phyloP scores from a whole-genome alignment of 2,113 vertebrate genomes.

The Calyptomena viridis region DNA sequence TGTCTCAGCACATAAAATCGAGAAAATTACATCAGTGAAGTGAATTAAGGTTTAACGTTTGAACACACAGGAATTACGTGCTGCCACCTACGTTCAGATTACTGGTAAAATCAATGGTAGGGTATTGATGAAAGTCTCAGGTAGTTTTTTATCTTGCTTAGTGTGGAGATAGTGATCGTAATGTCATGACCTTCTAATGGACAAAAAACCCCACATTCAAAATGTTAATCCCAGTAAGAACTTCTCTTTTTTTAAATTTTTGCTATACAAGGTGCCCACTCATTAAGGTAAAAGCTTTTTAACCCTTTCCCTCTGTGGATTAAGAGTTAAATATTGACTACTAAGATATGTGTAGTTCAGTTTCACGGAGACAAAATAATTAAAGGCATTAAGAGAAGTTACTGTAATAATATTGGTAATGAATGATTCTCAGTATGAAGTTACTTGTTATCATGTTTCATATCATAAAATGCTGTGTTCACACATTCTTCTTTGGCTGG shows the following conservation, averaged over 20 bases:
- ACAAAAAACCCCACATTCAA: slow-evolving; percentile 45
- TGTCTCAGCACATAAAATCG: slow-evolving; percentile 15
- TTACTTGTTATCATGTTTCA: background rate
- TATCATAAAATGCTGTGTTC: background rate
- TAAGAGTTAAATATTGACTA: slow-evolving; percentile 25
- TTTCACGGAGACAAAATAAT: slow-evolving; percentile 15
- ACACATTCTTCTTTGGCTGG: slow-evolving; percentile 15
- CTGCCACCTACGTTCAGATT: background rate
- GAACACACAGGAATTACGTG: background rate
- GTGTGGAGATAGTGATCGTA: background rate
- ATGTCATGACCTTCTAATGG: slow-evolving; percentile 58
- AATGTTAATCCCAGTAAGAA: slow-evolving; percentile 34
- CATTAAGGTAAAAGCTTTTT: slow-evolving; percentile 52
- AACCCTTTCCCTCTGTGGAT: background rate
- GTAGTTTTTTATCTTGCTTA: background rate
- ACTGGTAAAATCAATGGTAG: slow-evolving; percentile 32
- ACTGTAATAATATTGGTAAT: slow-evolving; percentile 11
- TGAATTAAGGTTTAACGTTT: slow-evolving; percentile 54
- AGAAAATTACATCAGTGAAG: slow-evolving; percentile 43
- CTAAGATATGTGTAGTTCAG: background rate
- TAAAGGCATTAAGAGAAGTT: slow-evolving; percentile 31
- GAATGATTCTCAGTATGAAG: slow-evolving; percentile 11
- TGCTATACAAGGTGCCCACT: background rate
- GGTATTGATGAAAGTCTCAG: slow-evolving; percentile 32
- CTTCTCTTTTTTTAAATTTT: background rate